Percentiles rank a stretch among this genome's conserved stretches.
Evolutionary conservation across 2,113 vertebrate species (phyloP).

Genomic region (Coryphaenoides rupestris): DNA sequence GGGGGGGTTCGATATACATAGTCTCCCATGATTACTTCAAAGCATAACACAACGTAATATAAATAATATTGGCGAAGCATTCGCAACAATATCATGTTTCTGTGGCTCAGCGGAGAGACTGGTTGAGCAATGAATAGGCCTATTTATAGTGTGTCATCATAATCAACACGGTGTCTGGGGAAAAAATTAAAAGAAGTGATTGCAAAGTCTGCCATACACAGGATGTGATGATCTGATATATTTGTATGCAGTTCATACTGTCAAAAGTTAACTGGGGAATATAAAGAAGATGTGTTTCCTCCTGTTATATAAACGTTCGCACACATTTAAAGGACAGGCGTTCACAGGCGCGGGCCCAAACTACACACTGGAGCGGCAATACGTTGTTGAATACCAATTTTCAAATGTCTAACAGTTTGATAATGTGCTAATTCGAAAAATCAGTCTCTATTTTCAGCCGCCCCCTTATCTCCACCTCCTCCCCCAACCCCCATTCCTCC

Average conservation of each 20-base stretch:
- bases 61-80: not conserved
- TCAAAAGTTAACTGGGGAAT: not conserved
- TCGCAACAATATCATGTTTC: not conserved
- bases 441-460: constrained; percentile 59
- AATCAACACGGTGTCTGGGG: too few species aligned
- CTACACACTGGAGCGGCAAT: constrained; percentile 23
- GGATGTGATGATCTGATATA: too few species aligned
- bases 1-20: not conserved
- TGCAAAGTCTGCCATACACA: too few species aligned
- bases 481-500: constrained; percentile 16
- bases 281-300: not conserved
- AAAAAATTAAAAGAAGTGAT: too few species aligned
- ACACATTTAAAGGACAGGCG: not conserved
- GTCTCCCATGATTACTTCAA: not conserved
- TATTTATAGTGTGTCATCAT: too few species aligned
- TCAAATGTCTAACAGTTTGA: constrained; percentile 57
- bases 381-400: constrained; percentile 34
- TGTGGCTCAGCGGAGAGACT: not conserved
- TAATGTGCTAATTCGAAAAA: constrained; percentile 58
- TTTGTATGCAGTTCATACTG: too few species aligned
- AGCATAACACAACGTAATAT: not conserved
- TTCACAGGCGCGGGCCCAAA: not conserved
- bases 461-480: constrained; percentile 36
- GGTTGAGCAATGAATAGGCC: too few species aligned
- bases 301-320: not conserved